Percentiles rank a stretch among this genome's conserved stretches.
Conservation (phyloP, 2,113 vertebrate genomes). For the Athene cunicularia region DNA sequence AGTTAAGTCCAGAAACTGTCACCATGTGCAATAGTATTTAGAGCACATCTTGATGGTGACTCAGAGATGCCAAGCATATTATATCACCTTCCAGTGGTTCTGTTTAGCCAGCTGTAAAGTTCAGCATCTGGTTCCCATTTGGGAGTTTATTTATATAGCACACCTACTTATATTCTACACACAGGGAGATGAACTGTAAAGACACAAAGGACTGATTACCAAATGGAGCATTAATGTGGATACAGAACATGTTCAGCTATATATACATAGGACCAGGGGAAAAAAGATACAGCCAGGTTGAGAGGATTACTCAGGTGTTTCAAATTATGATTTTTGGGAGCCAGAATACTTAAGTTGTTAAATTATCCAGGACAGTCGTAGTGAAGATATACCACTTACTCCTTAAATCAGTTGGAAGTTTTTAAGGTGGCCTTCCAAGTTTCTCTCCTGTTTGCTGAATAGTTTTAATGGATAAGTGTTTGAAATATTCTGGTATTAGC, state of each 20-base stretch:
- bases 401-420: background rate
- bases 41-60: conserved; percentile 28
- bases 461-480: background rate
- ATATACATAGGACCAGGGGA: background rate
- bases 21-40: background rate
- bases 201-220: background rate
- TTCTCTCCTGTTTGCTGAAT: background rate
- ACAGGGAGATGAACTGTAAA: background rate
- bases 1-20: conserved; percentile 24
- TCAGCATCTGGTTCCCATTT: background rate
- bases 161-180: background rate
- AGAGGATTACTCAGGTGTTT: background rate
- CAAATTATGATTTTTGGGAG: background rate
- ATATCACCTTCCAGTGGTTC: background rate
- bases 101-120: conserved; percentile 40
- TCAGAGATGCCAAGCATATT: background rate
- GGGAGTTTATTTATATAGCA: background rate
- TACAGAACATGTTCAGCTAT: background rate
- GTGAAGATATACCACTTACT: background rate
- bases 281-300: background rate
- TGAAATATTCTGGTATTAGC: background rate
- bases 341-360: background rate
- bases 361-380: background rate
- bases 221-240: background rate
- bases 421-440: background rate